A percentile compares a stretch with the other conserved stretches of the same genome.
phyloP scores from a whole-genome alignment of 2,888 invertebrate genomes.

The Caenorhabditis sulstoni region DNA sequence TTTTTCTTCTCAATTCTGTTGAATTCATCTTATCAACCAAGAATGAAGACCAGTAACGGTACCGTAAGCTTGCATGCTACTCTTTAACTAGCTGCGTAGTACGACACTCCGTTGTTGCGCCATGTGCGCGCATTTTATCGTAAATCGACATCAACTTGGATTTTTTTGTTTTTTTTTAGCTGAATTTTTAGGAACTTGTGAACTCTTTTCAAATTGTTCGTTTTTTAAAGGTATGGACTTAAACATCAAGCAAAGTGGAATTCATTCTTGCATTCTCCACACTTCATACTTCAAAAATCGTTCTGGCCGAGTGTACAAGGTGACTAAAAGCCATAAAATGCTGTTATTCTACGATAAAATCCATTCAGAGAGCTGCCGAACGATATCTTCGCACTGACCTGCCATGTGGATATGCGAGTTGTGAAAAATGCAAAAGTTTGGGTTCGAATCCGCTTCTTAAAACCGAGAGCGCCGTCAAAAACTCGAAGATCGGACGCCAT shows the following conservation, averaged over 20 bases:
- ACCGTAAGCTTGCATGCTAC: too few species aligned
- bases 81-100: neutral
- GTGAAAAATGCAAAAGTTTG: constrained; percentile 48
- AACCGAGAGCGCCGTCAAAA: constrained; percentile 20
- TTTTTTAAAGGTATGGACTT: constrained; percentile 63
- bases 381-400: constrained; percentile 77
- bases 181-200: neutral
- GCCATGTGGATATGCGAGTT: constrained; percentile 70
- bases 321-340: too few species aligned
- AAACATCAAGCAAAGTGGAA: constrained; percentile 74
- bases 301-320: constrained; percentile 66
- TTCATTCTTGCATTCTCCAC: constrained; percentile 61
- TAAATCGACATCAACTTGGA: constrained; percentile 28
- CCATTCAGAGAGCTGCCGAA: constrained; percentile 74
- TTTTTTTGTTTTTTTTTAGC: constrained; percentile 8
- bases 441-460: constrained; percentile 59
- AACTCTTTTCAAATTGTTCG: too few species aligned
- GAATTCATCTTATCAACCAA: too few species aligned
- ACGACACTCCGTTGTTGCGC: constrained; percentile 24
- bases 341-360: too few species aligned
- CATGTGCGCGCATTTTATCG: constrained; percentile 23
- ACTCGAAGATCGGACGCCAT: constrained; percentile 57
- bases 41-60: too few species aligned
- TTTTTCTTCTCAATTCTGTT: neutral
- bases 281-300: constrained; percentile 68